Percentiles rank a stretch among this genome's conserved stretches.
These are phyloP conservation scores for Eupithecia exiguata DNA, from an alignment of 2,888 invertebrate genomes.

Conservation along the genomic window DNA sequence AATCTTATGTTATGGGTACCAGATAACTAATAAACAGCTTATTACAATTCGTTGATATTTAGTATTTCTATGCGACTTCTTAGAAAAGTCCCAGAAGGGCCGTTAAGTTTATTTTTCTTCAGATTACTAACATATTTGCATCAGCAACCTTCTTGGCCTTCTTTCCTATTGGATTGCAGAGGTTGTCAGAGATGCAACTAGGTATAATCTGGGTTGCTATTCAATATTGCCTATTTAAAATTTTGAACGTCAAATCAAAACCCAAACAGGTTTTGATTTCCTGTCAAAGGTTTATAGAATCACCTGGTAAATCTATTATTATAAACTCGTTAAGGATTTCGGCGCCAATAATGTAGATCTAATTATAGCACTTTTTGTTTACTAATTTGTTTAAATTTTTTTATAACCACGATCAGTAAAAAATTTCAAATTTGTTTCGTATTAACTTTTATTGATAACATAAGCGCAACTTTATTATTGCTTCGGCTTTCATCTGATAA, in stretches of 20 bases:
- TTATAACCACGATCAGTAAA: neutral
- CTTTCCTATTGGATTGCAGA: neutral
- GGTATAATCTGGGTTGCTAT: neutral
- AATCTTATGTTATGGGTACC: no score
- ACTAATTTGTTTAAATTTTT: neutral
- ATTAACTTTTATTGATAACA: conserved; percentile 2
- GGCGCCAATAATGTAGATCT: neutral
- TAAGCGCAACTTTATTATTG: conserved; percentile 6
- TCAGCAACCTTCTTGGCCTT: neutral
- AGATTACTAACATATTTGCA: neutral
- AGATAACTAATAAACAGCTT: no score
- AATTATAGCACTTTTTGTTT: no score
- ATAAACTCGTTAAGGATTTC: neutral
- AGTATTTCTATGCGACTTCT: neutral
- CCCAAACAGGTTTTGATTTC: no score
- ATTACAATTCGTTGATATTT: no score
- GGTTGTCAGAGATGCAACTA: neutral
- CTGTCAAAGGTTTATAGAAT: neutral
- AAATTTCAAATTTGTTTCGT: neutral
- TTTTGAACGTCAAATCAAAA: no score
- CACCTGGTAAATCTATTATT: neutral
- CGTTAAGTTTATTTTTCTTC: neutral
- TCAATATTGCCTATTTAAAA: neutral
- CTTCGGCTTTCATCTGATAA: conserved; percentile 16
- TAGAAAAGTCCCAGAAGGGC: neutral